Conservation (phyloP, 1,140 invertebrate species). For the Lethrus apterus region DNA sequence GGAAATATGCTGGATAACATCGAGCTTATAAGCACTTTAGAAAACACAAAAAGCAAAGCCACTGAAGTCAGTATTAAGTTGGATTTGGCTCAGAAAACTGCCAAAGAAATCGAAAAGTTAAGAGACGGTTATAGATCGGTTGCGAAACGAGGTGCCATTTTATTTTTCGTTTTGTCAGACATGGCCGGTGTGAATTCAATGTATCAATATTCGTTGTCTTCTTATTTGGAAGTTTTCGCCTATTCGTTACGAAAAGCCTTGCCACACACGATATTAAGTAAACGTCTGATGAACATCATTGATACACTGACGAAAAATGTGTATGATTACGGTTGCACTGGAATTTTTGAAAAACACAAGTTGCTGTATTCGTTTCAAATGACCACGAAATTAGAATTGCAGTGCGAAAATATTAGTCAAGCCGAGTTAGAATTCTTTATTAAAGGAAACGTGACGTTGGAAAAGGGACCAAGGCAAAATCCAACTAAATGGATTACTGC, state of each 20-base stretch:
- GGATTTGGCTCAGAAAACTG: conserved; percentile 61
- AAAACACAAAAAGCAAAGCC: conserved; percentile 80
- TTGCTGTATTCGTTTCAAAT: conserved; percentile 87
- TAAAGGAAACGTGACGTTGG: conserved; percentile 59
- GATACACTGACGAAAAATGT: conserved; percentile 75
- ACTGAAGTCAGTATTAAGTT: conserved; percentile 64
- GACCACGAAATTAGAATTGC: conserved; percentile 70
- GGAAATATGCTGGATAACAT: conserved; percentile 89
- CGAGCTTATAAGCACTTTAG: conserved; percentile 76
- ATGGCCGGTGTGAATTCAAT: conserved; percentile 79
- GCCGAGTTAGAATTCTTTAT: conserved; percentile 83
- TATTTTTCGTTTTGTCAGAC: conserved; percentile 84
- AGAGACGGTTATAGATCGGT: conserved; percentile 75
- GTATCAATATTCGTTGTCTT: conserved; percentile 84
- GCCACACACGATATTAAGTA: conserved; percentile 62
- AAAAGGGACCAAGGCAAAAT: conserved; percentile 58
- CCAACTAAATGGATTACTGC: conserved; percentile 62
- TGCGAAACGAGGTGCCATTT: conserved; percentile 73
- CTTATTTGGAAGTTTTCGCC: conserved; percentile 73
- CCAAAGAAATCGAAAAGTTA: conserved; percentile 69
- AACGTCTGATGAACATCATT: conserved; percentile 74
- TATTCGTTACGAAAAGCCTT: conserved; percentile 71
- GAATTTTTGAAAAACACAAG: conserved; percentile 87
- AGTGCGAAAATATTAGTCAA: conserved; percentile 53
- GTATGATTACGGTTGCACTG: conserved; percentile 84